A percentile compares a stretch with the other conserved stretches of the same genome.
phyloP scores from a whole-genome alignment of 2,113 vertebrate species.

The Gallinago media region DNA sequence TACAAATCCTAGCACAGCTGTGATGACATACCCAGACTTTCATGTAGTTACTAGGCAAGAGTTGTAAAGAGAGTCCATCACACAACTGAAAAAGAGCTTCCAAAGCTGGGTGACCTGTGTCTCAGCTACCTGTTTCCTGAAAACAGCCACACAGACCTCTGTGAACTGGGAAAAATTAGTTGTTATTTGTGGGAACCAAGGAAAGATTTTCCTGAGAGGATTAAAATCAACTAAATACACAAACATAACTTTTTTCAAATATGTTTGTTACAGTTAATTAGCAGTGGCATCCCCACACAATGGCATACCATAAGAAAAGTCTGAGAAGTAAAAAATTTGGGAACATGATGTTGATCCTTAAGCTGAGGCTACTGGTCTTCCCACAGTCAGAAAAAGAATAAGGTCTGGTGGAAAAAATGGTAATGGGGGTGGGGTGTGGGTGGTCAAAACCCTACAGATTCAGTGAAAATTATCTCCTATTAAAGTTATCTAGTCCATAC shows the following conservation, averaged over 20 bases:
- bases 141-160: background rate
- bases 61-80: background rate
- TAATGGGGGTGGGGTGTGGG: rapidly evolving
- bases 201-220: background rate
- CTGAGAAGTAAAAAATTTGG: background rate
- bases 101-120: background rate
- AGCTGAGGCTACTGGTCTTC: background rate
- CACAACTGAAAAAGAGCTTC: background rate
- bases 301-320: background rate
- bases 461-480: background rate
- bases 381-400: background rate
- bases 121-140: background rate
- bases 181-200: background rate
- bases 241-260: background rate
- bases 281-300: background rate
- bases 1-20: background rate
- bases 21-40: background rate
- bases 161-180: background rate
- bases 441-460: background rate
- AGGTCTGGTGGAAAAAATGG: background rate
- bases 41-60: background rate
- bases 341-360: background rate
- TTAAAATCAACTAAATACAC: background rate
- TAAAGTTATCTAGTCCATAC: background rate
- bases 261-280: background rate